Conservation (phyloP, 1,140 invertebrate genomes). For the Daktulosphaira vitifoliae region DNA sequence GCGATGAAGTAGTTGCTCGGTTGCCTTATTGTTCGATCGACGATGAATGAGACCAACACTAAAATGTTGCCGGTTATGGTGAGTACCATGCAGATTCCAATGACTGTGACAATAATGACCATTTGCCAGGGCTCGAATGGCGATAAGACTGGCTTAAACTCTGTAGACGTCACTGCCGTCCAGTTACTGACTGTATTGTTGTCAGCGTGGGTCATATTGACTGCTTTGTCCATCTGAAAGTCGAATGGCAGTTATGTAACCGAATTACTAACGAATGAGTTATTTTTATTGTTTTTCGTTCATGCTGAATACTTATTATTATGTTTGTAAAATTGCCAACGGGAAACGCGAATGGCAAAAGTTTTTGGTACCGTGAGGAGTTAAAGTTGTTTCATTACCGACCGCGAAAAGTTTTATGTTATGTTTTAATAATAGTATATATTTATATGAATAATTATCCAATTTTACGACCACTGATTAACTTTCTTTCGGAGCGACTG, state of each 20-base stretch:
- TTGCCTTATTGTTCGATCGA: constrained; percentile 93
- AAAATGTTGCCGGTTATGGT: constrained; percentile 94
- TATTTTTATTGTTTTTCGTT: too few species aligned
- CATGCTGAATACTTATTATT: too few species aligned
- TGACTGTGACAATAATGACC: constrained; percentile 79
- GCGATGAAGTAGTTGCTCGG: constrained; percentile 99
- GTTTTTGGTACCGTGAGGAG: background rate
- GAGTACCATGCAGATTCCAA: constrained; percentile 77
- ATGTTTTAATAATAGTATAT: constrained; percentile 15
- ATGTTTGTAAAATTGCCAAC: too few species aligned
- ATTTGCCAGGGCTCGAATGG: constrained; percentile 87
- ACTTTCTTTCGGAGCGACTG: too few species aligned
- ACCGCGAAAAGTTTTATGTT: background rate
- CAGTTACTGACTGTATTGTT: constrained; percentile 35
- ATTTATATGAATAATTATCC: constrained; percentile 22
- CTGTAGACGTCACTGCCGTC: constrained; percentile 37
- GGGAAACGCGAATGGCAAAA: background rate
- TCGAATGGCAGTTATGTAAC: too few species aligned
- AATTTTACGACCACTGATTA: background rate
- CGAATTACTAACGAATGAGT: too few species aligned
- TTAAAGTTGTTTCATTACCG: background rate
- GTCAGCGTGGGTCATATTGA: constrained; percentile 26
- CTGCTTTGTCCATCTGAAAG: constrained; percentile 15
- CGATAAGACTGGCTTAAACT: constrained; percentile 55
- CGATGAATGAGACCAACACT: constrained; percentile 90